Conservation (phyloP, 2,888 invertebrate genomes). For the Bugula neritina region DNA sequence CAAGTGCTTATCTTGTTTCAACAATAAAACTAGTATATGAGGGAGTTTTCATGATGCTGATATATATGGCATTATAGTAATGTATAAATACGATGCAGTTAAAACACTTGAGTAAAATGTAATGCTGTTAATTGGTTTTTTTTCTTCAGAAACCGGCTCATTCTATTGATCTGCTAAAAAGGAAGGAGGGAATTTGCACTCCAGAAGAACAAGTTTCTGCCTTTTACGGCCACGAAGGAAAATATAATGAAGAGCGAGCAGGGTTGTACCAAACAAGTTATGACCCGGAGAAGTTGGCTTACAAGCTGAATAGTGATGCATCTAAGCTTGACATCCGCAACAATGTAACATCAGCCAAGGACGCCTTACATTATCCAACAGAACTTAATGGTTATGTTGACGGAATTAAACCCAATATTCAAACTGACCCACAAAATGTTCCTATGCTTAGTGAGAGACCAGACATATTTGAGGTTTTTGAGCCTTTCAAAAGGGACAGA, state of each 20-base stretch:
- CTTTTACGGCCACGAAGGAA: conserved; percentile 49
- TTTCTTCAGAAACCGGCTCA: conserved; percentile 37
- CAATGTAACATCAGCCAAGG: not conserved
- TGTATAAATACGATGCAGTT: too few species aligned
- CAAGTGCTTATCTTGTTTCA: too few species aligned
- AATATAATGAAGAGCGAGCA: conserved; percentile 46
- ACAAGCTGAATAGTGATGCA: conserved; percentile 38
- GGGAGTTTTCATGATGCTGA: too few species aligned
- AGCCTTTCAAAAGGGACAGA: conserved; percentile 31
- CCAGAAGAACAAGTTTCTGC: conserved; percentile 37
- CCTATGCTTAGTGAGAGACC: conserved; percentile 27
- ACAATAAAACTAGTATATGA: too few species aligned
- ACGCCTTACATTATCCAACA: conserved; percentile 25
- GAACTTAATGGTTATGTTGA: conserved; percentile 16
- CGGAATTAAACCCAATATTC: not conserved
- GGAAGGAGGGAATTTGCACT: conserved; percentile 37
- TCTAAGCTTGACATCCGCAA: conserved; percentile 8
- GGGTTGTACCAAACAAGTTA: conserved; percentile 49
- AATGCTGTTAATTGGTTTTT: not conserved
- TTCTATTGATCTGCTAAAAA: conserved; percentile 40
- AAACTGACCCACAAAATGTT: conserved; percentile 10
- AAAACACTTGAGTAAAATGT: too few species aligned
- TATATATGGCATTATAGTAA: too few species aligned
- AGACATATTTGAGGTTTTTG: conserved; percentile 13
- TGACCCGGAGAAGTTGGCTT: conserved; percentile 41